Evolutionary conservation across 2,888 invertebrate species (phyloP), one percentile per base, ranked within the genome.

Genomic region (Heteromurus nitidus): DNA sequence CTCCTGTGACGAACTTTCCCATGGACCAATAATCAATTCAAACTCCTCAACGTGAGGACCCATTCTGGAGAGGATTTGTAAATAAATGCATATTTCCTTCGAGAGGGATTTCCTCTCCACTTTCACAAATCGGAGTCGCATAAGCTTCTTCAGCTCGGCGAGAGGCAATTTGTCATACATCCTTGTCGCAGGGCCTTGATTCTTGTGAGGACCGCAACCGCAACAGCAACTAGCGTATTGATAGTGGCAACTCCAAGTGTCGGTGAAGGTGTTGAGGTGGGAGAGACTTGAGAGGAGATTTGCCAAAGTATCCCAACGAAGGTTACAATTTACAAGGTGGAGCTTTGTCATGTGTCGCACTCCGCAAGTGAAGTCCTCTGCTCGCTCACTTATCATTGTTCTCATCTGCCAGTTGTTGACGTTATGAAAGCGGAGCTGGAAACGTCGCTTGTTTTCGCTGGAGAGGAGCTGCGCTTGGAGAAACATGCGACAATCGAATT

Each of bases 221-320:
- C 22, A 26, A 53, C 18, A 30, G 30, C 69, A 80, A 28, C 20
- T 28, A n/a, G 3, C 3, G 9, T 18, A 20, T 7, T 30, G 22
- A 28, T 55, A 84, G 42, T 80, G 75, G 24, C 13, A 47, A 5
- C 82, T 68, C 70, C 75, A 74, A 3, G 64, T 82, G 53, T 84
- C 84, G 1, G 68, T 31, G 3, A 81, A 72, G 0, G 69, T 64
- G 20, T 69, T 67, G 0, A 84, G 68, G 26, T 82, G 70, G 13
- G 68, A 30, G 31, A 79, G 67, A 18, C 69, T 70, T n/a, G 47
- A 26, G 9, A 82, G 30, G 3, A 82, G 30, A 0, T 22, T 44
- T 1, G 82, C n/a, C 5, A 84, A 24, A 1, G 77, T 84, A 28
- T 47, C 36, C 84, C 84, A 84, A 20, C 74, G 70, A 0, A 84